Conservation (phyloP, 2,888 invertebrate genomes). For the Patella caerulea region DNA sequence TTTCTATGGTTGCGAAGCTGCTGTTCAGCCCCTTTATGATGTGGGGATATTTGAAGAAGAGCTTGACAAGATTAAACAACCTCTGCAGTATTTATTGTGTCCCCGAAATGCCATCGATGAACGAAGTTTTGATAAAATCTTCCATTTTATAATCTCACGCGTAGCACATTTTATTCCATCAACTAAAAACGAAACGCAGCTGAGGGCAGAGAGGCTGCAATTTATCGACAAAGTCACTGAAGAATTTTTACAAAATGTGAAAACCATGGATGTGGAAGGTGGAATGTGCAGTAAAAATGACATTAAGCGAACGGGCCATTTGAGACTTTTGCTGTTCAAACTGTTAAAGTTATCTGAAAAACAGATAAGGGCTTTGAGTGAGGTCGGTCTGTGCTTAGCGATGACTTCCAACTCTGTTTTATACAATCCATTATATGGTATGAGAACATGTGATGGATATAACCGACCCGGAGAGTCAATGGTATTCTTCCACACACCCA, state of each 20-base stretch:
- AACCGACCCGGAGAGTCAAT: constrained; percentile 43
- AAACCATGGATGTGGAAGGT: background rate
- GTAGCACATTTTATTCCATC: background rate
- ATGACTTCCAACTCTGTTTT: constrained; percentile 39
- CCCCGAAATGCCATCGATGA: constrained; percentile 40
- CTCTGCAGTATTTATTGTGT: constrained; percentile 39
- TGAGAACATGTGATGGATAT: constrained; percentile 45
- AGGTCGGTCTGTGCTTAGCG: constrained; percentile 46
- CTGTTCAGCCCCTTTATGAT: constrained; percentile 40
- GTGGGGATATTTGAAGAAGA: constrained; percentile 33
- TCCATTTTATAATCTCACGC: background rate
- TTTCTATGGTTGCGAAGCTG: constrained; percentile 49
- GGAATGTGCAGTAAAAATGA: background rate
- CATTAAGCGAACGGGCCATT: background rate
- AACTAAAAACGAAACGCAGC: background rate
- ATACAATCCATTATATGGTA: constrained; percentile 23
- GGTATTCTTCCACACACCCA: constrained; percentile 45
- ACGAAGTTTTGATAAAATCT: constrained; percentile 32
- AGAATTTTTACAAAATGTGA: background rate
- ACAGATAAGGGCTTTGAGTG: constrained; percentile 40
- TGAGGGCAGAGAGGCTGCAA: background rate
- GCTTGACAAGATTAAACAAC: constrained; percentile 32
- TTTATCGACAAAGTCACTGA: background rate
- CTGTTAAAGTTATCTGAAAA: constrained; percentile 31
- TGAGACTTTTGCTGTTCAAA: background rate